These are phyloP conservation scores for Glaucopsyche alexis DNA, from an alignment of 2,888 invertebrate species.

Conservation along the genomic window DNA sequence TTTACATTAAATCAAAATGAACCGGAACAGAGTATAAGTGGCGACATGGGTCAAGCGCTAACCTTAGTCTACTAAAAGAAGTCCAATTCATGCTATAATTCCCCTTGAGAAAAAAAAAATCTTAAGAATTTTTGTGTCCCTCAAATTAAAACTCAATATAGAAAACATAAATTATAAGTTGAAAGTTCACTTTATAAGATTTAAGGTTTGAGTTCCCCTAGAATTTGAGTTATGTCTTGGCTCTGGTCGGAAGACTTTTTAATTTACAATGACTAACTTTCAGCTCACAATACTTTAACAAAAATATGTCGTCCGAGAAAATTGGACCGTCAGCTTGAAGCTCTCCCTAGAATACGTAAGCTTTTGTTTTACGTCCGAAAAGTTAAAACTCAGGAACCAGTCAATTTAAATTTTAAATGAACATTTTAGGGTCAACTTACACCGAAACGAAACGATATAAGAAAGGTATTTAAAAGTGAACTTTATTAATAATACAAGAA, in stretches of 20 bases:
- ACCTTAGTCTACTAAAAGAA: no score
- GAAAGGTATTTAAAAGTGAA: no score
- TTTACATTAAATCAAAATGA: no score
- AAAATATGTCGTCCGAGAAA: constrained; percentile 15
- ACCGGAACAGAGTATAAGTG: no score
- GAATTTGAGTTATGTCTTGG: background rate
- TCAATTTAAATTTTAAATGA: background rate
- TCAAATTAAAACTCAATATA: background rate
- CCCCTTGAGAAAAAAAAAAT: no score
- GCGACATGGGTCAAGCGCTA: no score
- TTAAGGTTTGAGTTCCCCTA: background rate
- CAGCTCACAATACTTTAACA: background rate
- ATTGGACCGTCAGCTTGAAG: constrained; percentile 17
- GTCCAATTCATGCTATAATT: no score
- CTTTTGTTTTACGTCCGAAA: constrained; percentile 2
- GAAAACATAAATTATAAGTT: background rate
- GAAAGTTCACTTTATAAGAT: constrained; percentile 1
- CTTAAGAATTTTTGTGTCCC: no score
- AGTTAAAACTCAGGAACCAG: background rate
- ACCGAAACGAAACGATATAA: no score
- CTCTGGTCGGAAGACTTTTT: background rate
- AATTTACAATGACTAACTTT: background rate
- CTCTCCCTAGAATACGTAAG: constrained; percentile 3
- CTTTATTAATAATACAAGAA: no score
- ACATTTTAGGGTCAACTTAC: no score